Evolutionary conservation across 2,113 vertebrate genomes (phyloP).

Genomic region (Phrynosoma blainvillii): DNA sequence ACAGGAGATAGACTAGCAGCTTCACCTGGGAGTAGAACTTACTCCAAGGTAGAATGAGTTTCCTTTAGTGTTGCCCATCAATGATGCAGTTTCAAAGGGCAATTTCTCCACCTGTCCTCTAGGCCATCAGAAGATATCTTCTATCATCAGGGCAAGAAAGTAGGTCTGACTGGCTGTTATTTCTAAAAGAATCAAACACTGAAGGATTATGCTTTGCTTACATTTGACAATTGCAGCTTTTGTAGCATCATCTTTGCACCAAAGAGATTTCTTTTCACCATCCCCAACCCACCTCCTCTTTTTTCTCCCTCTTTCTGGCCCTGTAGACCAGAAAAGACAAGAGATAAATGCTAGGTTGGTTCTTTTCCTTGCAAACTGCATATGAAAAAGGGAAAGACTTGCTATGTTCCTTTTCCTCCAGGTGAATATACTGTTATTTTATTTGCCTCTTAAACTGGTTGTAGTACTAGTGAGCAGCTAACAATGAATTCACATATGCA

Average conservation of each 20-base stretch:
- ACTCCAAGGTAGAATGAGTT: background rate
- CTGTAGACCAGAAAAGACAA: background rate
- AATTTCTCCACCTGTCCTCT: background rate
- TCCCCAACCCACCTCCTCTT: too few species aligned
- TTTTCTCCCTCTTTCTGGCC: too few species aligned
- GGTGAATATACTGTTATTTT: background rate
- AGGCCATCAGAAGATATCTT: background rate
- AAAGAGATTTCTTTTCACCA: background rate
- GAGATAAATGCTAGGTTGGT: too few species aligned
- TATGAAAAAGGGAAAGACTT: background rate
- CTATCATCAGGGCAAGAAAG: background rate
- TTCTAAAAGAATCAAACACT: background rate
- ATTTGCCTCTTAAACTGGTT: too few species aligned
- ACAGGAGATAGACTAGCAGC: background rate
- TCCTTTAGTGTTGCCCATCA: background rate
- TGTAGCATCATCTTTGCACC: background rate
- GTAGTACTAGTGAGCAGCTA: background rate
- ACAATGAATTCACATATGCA: background rate
- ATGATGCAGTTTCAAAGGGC: background rate
- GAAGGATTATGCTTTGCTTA: background rate
- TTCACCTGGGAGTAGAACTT: background rate
- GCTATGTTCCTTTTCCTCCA: background rate
- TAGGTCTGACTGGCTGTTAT: background rate
- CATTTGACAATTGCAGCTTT: background rate
- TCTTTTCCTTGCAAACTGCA: background rate